phyloP scores from a whole-genome alignment of 1,140 invertebrate genomes.

The Andricus grossulariae region DNA sequence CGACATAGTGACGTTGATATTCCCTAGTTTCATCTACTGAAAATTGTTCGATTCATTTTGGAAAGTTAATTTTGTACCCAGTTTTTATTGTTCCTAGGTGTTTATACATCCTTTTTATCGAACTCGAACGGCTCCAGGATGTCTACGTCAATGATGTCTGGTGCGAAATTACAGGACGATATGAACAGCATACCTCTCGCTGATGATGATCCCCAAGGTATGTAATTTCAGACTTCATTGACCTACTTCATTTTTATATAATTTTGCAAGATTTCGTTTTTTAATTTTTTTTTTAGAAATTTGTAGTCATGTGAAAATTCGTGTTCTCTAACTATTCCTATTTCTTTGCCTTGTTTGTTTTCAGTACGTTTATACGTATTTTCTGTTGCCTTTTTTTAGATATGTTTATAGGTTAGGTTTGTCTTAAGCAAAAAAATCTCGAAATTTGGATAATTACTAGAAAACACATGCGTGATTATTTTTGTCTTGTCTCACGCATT shows the following conservation, averaged over 20 bases:
- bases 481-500: no score
- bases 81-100: not conserved
- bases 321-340: not conserved
- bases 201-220: conserved; percentile 93
- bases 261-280: not conserved
- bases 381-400: not conserved
- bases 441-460: no score
- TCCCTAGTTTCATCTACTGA: not conserved
- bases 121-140: conserved; percentile 46
- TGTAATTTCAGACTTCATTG: conserved; percentile 27
- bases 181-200: conserved; percentile 89
- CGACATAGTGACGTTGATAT: not conserved
- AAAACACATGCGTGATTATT: no score
- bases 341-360: conserved; percentile 32
- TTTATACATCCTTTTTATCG: conserved; percentile 3
- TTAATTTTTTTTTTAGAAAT: no score
- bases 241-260: conserved; percentile 21
- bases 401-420: not conserved
- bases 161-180: conserved; percentile 84
- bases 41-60: not conserved
- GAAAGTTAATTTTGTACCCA: not conserved
- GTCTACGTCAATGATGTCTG: conserved; percentile 72
- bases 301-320: no score
- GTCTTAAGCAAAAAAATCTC: no score
- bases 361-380: conserved; percentile 15